Evolutionary conservation across 2,113 vertebrate genomes (phyloP).

Genomic region (Sorex araneus): DNA sequence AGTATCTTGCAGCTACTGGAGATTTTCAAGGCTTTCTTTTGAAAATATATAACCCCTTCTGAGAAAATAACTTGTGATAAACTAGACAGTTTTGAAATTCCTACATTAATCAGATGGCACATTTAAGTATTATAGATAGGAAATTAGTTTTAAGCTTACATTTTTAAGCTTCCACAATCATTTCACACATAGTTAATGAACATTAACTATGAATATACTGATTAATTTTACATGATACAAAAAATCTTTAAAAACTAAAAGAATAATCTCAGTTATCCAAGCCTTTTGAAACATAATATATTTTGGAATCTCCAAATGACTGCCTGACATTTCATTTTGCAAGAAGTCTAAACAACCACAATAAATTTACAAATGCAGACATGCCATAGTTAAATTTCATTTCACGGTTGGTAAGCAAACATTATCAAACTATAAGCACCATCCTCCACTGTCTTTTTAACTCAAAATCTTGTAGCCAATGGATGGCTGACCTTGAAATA

Average conservation of each 20-base stretch:
- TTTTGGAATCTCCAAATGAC: slow-evolving; percentile 74
- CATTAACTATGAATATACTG: slow-evolving; percentile 40
- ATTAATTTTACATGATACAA: neutral
- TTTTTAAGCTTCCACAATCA: slow-evolving; percentile 23
- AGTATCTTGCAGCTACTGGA: slow-evolving; percentile 29
- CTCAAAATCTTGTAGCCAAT: slow-evolving; percentile 87
- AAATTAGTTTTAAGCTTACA: slow-evolving; percentile 50
- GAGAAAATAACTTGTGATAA: slow-evolving; percentile 17
- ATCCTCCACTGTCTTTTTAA: slow-evolving; percentile 88
- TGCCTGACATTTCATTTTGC: slow-evolving; percentile 84
- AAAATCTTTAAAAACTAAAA: slow-evolving; percentile 16
- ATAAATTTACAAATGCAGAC: slow-evolving; percentile 90
- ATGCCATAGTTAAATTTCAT: slow-evolving; percentile 90
- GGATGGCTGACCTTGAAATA: slow-evolving; percentile 88
- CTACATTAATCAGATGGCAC: neutral
- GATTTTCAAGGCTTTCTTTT: slow-evolving; percentile 42
- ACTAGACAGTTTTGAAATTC: neutral
- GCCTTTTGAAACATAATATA: slow-evolving; percentile 64
- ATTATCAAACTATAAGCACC: slow-evolving; percentile 87
- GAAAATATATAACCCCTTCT: slow-evolving; percentile 46
- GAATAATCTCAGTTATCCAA: slow-evolving; percentile 64
- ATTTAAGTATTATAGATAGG: slow-evolving; percentile 38
- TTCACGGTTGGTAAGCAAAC: slow-evolving; percentile 91
- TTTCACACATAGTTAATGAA: neutral
- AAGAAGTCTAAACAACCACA: slow-evolving; percentile 88